Base-by-base conservation (phyloP, 2,113 vertebrate species). In the Melanocharis versteri region DNA sequence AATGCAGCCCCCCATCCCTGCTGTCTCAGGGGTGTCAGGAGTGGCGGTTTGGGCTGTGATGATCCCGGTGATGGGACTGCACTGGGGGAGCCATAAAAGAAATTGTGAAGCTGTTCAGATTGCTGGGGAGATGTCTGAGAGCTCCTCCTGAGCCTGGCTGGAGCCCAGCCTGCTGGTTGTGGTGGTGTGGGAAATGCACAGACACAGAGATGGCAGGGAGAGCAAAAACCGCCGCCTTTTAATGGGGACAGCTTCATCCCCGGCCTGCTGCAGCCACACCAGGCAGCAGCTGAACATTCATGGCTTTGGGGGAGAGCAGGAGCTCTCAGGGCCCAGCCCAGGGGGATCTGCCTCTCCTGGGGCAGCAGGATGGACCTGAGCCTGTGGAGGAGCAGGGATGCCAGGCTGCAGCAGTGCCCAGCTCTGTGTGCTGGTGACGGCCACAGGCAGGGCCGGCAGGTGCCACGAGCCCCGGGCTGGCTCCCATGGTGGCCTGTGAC, bases 131-230 rank as follows among this genome's bases (percentile, higher is more conserved):
- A 64, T 1, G 1, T 93, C 57, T 87, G 84, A 66, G 66, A 81
- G 45, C 56, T 83, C 85, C 57, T 85, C 81, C 90, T 56, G 83
- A 93, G 94, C 72, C 93, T 96, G 82, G 79, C 92, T 88, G 71
- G 71, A 76, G 75, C 91, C 89, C 91, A 91, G 79, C 42, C 81
- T 79, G 81, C 85, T 89, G 89, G 51, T 77, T 75, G 68, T 24
- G 61, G 69, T 89, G 71, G 30, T 80, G 83, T 42, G 68, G 88
- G 89, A 91, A 86, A 83, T 40, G 69, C 72, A 94, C 89, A 93
- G 82, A 93, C 79, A 84, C 60, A 37, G 85, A 90, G 90, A 83
- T 83, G 92, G 85, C 56, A 87, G 81, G 79, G 77, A 90, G 78
- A 90, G 50, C 82, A 85, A 66, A 81, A 96, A 54, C 92, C 83